These are phyloP conservation scores for Boloria selene DNA, from an alignment of 2,888 invertebrate genomes.

Conservation along the genomic window DNA sequence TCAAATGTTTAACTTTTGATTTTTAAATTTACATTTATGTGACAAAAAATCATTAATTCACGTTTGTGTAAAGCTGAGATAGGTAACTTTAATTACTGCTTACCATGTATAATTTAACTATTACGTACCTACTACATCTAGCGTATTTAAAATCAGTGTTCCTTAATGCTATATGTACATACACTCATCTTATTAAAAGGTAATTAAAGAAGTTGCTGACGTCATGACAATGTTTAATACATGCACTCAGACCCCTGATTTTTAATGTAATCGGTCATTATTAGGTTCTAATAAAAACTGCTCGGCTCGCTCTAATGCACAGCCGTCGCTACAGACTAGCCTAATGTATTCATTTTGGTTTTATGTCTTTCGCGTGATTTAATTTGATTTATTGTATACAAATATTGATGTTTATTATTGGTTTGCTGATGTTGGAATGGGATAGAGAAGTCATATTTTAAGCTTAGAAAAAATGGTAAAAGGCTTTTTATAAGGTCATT, in stretches of 20 bases:
- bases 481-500: not conserved
- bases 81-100: no score
- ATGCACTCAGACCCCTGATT: slow-evolving; percentile 60
- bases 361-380: slow-evolving; percentile 81
- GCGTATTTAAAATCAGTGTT: slow-evolving; percentile 22
- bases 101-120: no score
- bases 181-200: slow-evolving; percentile 52
- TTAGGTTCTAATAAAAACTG: slow-evolving; percentile 63
- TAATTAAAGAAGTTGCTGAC: slow-evolving; percentile 74
- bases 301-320: slow-evolving; percentile 63
- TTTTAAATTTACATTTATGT: no score
- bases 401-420: slow-evolving; percentile 74
- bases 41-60: no score
- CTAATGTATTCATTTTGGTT: slow-evolving; percentile 79
- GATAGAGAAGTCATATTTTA: slow-evolving; percentile 17
- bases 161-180: slow-evolving; percentile 32
- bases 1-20: no score
- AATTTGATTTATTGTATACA: slow-evolving; percentile 81
- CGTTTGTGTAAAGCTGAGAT: no score
- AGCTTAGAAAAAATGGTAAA: not conserved
- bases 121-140: not conserved
- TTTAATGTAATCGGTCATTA: slow-evolving; percentile 73
- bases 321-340: slow-evolving; percentile 61
- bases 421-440: not conserved
- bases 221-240: slow-evolving; percentile 71